These are phyloP conservation scores for Craseonycteris thonglongyai DNA, from an alignment of 2,113 vertebrate species.

Conservation along the genomic window DNA sequence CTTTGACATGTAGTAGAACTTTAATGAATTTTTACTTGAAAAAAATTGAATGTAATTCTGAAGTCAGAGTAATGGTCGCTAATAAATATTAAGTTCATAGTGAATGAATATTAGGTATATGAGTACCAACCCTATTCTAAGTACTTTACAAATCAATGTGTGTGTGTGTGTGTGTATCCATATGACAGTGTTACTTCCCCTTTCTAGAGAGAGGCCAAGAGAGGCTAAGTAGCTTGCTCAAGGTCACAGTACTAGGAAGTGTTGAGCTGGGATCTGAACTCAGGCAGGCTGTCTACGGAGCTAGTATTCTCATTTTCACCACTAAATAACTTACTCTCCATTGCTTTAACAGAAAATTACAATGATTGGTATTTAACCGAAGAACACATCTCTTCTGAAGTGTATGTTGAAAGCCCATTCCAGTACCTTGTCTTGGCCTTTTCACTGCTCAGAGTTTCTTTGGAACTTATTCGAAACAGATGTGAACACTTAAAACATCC, in stretches of 20 bases:
- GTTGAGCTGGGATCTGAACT: neutral
- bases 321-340: slow-evolving; percentile 3
- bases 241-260: neutral
- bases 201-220: neutral
- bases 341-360: slow-evolving; percentile 44
- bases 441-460: slow-evolving; percentile 25
- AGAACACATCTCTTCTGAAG: slow-evolving; percentile 43
- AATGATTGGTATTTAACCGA: slow-evolving; percentile 32
- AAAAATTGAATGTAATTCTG: neutral
- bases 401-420: slow-evolving; percentile 36
- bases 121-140: neutral
- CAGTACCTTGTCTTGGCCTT: slow-evolving; percentile 9
- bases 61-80: neutral
- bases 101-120: neutral
- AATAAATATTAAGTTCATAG: neutral
- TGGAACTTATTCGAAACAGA: slow-evolving; percentile 69
- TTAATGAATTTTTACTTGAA: neutral
- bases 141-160: neutral
- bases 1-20: neutral
- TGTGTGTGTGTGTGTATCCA: neutral
- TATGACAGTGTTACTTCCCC: neutral
- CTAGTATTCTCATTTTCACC: slow-evolving; percentile 5
- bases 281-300: slow-evolving; percentile 21
- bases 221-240: neutral
- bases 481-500: slow-evolving; percentile 67